Evolutionary conservation across 2,113 vertebrate species (phyloP).

Genomic region (Axis porcinus): DNA sequence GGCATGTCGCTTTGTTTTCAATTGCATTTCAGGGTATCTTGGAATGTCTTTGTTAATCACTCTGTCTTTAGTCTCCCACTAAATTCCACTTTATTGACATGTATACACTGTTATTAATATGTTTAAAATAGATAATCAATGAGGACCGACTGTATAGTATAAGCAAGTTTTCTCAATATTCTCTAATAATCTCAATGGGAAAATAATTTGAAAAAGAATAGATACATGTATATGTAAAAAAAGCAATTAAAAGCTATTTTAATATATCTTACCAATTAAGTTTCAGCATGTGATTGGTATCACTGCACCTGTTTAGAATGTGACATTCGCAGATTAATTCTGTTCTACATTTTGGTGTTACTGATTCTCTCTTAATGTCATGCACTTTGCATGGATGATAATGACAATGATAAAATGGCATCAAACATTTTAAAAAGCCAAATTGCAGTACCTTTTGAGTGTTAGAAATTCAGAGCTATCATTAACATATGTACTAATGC

Average conservation of each 20-base stretch:
- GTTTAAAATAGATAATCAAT: neutral
- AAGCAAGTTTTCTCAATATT: neutral
- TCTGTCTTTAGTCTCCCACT: neutral
- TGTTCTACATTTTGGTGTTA: neutral
- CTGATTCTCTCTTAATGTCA: neutral
- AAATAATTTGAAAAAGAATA: neutral
- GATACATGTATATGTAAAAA: neutral
- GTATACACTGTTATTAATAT: neutral
- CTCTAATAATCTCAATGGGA: neutral
- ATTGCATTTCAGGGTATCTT: neutral
- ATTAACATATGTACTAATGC: neutral
- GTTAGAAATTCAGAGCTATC: neutral
- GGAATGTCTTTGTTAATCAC: neutral
- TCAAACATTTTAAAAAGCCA: neutral
- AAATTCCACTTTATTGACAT: neutral
- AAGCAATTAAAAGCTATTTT: neutral
- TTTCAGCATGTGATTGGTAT: neutral
- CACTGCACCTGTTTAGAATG: neutral
- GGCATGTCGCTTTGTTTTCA: neutral
- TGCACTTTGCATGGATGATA: neutral
- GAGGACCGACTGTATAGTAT: neutral
- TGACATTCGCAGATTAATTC: neutral
- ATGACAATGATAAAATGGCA: neutral
- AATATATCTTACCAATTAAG: neutral
- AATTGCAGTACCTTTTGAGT: neutral